phyloP scores from a whole-genome alignment of 2,797 vertebrate genomes.

The Sebastes nivosus region DNA sequence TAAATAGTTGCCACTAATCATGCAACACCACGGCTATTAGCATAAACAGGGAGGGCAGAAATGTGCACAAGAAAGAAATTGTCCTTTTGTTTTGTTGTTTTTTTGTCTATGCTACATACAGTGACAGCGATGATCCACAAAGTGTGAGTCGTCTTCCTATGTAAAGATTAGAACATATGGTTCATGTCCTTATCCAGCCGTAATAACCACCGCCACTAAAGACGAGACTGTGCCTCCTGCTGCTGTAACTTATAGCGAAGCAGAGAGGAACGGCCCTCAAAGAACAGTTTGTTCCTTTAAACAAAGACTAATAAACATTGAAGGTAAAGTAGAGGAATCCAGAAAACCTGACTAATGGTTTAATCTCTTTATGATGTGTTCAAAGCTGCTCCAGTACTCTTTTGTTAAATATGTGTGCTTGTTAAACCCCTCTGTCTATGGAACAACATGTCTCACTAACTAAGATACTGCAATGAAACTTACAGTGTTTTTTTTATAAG shows the following conservation, averaged over 20 bases:
- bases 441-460: too few species aligned
- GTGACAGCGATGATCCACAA: conserved; percentile 9
- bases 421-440: not conserved
- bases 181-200: conserved; percentile 50
- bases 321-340: not conserved
- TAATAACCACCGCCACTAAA: conserved; percentile 1
- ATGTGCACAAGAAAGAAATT: conserved; percentile 40
- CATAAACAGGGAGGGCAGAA: conserved; percentile 59
- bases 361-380: not conserved
- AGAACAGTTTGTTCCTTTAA: not conserved
- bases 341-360: not conserved
- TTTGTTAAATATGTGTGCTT: not conserved
- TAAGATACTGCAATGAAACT: not conserved
- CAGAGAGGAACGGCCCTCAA: not conserved
- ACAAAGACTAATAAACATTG: not conserved
- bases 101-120: not conserved
- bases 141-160: not conserved
- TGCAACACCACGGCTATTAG: conserved; percentile 70
- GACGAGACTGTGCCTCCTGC: conserved; percentile 17
- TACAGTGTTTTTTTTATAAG: not conserved
- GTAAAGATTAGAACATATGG: conserved; percentile 47
- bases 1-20: conserved; percentile 85
- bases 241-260: not conserved
- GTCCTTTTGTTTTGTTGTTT: conserved; percentile 13
- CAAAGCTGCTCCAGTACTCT: not conserved